phyloP scores from a whole-genome alignment of 2,888 invertebrate species.

The Agrilus mali region DNA sequence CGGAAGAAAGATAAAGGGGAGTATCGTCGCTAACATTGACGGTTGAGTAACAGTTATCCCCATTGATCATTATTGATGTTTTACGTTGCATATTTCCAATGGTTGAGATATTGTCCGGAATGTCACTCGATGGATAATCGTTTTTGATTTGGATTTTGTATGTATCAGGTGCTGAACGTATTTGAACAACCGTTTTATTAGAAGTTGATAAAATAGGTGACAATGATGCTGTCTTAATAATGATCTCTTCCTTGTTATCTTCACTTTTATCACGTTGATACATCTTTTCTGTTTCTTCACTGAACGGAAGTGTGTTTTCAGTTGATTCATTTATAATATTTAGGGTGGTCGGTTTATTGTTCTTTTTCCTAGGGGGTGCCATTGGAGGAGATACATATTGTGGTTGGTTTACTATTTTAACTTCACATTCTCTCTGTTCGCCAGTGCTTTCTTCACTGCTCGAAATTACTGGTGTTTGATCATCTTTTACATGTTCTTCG shows the following conservation, averaged over 20 bases:
- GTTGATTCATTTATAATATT: constrained; percentile 1
- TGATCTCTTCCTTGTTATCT: too few relatives aligned
- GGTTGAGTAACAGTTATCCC: constrained; percentile 62
- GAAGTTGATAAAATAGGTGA: constrained; percentile 4
- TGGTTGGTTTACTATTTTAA: neutral
- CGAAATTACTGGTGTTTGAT: neutral
- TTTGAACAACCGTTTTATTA: constrained; percentile 37
- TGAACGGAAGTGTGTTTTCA: neutral
- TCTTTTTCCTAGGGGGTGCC: constrained; percentile 32
- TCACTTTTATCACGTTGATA: too few relatives aligned
- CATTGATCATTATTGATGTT: constrained; percentile 62
- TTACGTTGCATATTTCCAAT: constrained; percentile 33
- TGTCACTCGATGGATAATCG: constrained; percentile 24
- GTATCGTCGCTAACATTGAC: constrained; percentile 58
- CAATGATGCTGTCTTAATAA: neutral
- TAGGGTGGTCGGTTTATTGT: constrained; percentile 23
- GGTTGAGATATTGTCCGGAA: constrained; percentile 17
- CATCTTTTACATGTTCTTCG: neutral
- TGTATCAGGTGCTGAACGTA: constrained; percentile 30
- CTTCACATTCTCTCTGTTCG: neutral
- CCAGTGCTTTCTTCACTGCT: neutral
- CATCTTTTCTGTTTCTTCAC: neutral
- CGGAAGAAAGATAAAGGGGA: constrained; percentile 60
- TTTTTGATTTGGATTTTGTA: constrained; percentile 44
- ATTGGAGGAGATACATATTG: constrained; percentile 21